These are phyloP conservation scores for Noturus placidus DNA, from an alignment of 2,113 vertebrate species.

Conservation along the genomic window DNA sequence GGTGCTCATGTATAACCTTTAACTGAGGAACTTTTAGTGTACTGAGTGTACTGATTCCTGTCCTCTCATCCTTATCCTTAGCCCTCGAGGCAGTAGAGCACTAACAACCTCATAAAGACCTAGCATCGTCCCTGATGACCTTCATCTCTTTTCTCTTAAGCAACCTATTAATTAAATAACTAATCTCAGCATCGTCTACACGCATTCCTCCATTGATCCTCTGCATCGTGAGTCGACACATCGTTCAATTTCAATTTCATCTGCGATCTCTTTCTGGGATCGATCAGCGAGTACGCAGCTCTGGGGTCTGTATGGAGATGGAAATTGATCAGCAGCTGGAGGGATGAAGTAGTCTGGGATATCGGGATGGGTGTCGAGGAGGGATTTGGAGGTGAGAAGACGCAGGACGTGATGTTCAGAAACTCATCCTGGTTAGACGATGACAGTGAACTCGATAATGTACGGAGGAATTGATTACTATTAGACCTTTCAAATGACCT, in stretches of 20 bases:
- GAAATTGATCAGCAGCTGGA: conserved; percentile 63
- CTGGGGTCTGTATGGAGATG: conserved; percentile 63
- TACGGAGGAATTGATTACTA: background rate
- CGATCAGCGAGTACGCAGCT: conserved; percentile 55
- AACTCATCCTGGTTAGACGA: background rate
- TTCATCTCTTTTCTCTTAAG: conserved; percentile 56
- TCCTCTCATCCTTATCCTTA: background rate
- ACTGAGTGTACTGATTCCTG: background rate
- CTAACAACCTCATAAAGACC: conserved; percentile 34
- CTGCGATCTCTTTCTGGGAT: conserved; percentile 64
- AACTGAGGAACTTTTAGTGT: too few species aligned
- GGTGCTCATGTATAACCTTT: background rate
- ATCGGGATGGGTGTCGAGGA: conserved; percentile 1
- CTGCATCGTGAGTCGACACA: conserved; percentile 42
- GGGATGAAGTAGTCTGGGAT: conserved; percentile 24
- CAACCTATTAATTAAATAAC: conserved; percentile 68
- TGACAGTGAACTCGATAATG: background rate
- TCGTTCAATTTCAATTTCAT: conserved; percentile 70
- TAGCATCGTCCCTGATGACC: conserved; percentile 33
- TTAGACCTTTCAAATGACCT: background rate
- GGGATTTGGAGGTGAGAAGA: conserved; percentile 3
- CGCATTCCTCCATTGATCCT: conserved; percentile 59
- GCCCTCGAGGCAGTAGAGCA: conserved; percentile 24
- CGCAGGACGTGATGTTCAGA: background rate
- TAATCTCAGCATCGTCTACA: conserved; percentile 51